Evolutionary conservation across 2,113 vertebrate genomes (phyloP).

Genomic region (Rhodinocichla rosea): DNA sequence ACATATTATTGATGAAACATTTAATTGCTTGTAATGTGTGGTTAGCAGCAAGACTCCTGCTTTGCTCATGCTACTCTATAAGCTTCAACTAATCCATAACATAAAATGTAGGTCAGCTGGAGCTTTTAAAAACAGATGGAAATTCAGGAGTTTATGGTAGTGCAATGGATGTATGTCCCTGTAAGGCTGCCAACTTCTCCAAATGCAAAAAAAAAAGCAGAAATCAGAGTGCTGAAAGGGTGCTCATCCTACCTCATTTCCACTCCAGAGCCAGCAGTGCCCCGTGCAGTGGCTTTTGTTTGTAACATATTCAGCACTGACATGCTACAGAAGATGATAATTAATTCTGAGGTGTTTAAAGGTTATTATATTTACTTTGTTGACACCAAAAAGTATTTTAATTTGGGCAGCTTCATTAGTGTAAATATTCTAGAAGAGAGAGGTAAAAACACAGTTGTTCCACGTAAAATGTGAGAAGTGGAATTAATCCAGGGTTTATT

Average conservation of each 20-base stretch:
- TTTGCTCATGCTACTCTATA: background rate
- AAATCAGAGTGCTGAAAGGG: background rate
- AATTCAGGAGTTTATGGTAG: background rate
- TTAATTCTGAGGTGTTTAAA: slow-evolving; percentile 5
- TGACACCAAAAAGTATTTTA: background rate
- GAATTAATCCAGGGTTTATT: background rate
- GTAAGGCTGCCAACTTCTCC: background rate
- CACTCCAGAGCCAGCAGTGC: background rate
- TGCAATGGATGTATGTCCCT: background rate
- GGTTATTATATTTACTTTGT: background rate
- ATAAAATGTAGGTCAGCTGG: slow-evolving; percentile 21
- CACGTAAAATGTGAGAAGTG: background rate
- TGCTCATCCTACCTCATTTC: background rate
- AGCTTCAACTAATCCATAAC: slow-evolving; percentile 18
- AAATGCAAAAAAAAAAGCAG: background rate
- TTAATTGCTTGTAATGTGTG: background rate
- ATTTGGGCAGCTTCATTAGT: background rate
- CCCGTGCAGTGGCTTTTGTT: slow-evolving; percentile 4
- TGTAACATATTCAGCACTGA: background rate
- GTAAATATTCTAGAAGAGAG: background rate
- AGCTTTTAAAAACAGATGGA: slow-evolving; percentile 25
- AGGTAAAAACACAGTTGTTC: background rate
- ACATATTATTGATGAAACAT: background rate
- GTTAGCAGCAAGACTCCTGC: background rate
- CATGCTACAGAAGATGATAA: background rate